phyloP scores from a whole-genome alignment of 2,888 invertebrate species.

The Minunthozetes semirufus region DNA sequence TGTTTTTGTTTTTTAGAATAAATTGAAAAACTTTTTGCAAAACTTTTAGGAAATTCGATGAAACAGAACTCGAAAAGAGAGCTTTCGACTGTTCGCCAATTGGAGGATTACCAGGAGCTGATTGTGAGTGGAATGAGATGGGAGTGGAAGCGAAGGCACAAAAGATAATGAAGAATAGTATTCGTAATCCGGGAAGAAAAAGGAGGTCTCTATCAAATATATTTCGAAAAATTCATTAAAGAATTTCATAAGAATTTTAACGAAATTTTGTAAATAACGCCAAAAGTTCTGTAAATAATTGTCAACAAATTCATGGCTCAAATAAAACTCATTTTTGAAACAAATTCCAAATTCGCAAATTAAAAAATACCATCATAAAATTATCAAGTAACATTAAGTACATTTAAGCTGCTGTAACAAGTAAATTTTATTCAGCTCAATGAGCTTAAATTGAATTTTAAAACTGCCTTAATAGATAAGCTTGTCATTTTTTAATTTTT shows the following conservation, averaged over 20 bases:
- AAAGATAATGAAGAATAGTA: not conserved
- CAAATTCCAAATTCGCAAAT: too few relatives aligned
- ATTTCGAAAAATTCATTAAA: too few relatives aligned
- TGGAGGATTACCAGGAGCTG: not conserved
- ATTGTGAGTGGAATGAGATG: conserved; percentile 14
- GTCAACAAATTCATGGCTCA: too few relatives aligned
- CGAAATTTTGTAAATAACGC: not conserved
- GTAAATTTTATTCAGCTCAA: too few relatives aligned
- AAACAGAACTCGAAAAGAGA: not conserved
- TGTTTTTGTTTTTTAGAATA: not conserved
- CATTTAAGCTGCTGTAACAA: too few relatives aligned
- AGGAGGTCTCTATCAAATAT: not conserved
- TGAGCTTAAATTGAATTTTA: too few relatives aligned
- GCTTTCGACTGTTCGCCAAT: not conserved
- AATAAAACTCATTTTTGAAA: too few relatives aligned
- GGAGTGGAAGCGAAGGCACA: conserved; percentile 18
- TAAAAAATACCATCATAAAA: too few relatives aligned
- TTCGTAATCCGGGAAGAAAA: conserved; percentile 14
- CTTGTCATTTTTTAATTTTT: too few relatives aligned
- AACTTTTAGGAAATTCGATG: not conserved
- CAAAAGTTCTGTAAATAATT: not conserved
- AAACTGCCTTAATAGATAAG: too few relatives aligned
- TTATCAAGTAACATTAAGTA: too few relatives aligned
- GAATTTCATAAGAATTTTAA: not conserved
- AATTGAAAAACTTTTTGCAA: not conserved